Percentiles rank a stretch among this genome's conserved stretches.
These are phyloP conservation scores for Lamellibrachia luymesi DNA, from an alignment of 1,140 invertebrate species.

Conservation along the genomic window DNA sequence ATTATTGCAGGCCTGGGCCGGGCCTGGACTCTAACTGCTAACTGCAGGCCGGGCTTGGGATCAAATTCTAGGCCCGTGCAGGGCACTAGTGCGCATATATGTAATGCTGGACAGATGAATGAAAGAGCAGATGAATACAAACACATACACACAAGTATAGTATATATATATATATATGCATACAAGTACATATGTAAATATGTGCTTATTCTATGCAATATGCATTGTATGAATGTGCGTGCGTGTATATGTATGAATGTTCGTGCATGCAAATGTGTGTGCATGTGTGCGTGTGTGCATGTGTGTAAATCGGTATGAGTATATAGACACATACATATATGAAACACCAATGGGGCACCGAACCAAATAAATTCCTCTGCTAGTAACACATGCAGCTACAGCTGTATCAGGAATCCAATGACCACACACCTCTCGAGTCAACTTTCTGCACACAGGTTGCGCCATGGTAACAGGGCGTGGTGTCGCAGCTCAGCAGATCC, in stretches of 20 bases:
- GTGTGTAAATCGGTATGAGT: neutral
- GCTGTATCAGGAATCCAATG: neutral
- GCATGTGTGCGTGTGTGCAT: neutral
- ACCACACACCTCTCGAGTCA: neutral
- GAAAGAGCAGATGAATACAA: neutral
- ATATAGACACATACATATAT: too few species aligned
- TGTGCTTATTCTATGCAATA: neutral
- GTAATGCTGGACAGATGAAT: neutral
- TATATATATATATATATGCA: too few species aligned
- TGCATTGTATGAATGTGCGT: neutral
- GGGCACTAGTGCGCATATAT: neutral
- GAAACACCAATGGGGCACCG: too few species aligned
- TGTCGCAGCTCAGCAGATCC: slow-evolving; percentile 15
- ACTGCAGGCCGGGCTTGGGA: too few species aligned
- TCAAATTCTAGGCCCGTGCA: too few species aligned
- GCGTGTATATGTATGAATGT: neutral
- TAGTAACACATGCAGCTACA: neutral
- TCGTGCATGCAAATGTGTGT: neutral
- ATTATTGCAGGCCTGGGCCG: too few species aligned
- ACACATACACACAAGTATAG: neutral
- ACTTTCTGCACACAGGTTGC: neutral
- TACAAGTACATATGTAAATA: too few species aligned
- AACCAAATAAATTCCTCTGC: neutral
- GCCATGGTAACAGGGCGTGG: neutral
- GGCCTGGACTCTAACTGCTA: too few species aligned